Conservation (phyloP, 1,140 invertebrate genomes). For the Lanistes nyassanus region DNA sequence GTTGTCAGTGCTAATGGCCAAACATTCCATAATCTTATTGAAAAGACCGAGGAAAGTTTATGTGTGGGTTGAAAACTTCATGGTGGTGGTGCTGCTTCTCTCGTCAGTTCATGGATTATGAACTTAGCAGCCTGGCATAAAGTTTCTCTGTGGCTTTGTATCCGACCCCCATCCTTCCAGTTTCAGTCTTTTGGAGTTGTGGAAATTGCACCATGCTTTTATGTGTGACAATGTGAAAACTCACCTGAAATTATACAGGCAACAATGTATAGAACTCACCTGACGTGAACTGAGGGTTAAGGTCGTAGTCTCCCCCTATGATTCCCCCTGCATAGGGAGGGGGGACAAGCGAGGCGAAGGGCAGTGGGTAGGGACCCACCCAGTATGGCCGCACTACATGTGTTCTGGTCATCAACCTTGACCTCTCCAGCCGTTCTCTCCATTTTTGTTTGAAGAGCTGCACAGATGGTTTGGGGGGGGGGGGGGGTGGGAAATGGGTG, state of each 20-base stretch:
- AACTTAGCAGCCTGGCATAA: too few species aligned
- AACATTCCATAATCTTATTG: too few species aligned
- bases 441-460: conserved; percentile 21
- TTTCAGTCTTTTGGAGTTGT: too few species aligned
- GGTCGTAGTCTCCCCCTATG: conserved; percentile 39
- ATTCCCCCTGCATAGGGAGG: conserved; percentile 18
- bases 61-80: too few species aligned
- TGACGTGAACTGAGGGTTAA: conserved; percentile 34
- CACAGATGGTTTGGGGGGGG: too few species aligned
- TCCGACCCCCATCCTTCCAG: too few species aligned
- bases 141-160: too few species aligned
- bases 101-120: too few species aligned
- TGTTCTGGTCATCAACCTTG: not conserved
- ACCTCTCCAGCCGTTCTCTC: not conserved
- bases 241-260: not conserved
- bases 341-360: conserved; percentile 14
- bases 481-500: too few species aligned
- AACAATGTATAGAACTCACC: conserved; percentile 8
- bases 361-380: conserved; percentile 7
- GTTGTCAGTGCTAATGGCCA: too few species aligned
- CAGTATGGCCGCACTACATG: not conserved
- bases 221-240: not conserved
- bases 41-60: too few species aligned
- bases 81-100: too few species aligned
- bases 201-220: not conserved